A percentile compares a stretch with the other conserved stretches of the same genome.
These are phyloP conservation scores for Pleuronectes platessa DNA, from an alignment of 2,113 vertebrate species.

Conservation along the genomic window DNA sequence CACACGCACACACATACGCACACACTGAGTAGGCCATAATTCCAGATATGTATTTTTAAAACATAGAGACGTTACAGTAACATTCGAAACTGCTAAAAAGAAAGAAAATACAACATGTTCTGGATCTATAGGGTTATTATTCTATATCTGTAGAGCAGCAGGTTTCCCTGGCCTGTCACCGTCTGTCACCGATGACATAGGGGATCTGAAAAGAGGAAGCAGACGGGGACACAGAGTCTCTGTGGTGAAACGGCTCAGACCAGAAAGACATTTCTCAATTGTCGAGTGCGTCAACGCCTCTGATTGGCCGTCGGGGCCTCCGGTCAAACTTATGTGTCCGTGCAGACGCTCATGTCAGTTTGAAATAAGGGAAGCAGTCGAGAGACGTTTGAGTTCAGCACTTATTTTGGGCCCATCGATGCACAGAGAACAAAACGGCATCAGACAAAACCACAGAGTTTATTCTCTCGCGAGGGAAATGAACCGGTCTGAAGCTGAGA, in stretches of 20 bases:
- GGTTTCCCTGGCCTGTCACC: not conserved
- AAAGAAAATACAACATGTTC: too few relatives aligned
- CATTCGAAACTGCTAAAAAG: too few relatives aligned
- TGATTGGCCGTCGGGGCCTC: not conserved
- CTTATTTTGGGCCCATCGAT: not conserved
- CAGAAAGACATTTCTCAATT: slow-evolving; percentile 36
- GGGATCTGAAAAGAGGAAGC: slow-evolving; percentile 54
- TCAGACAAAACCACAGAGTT: not conserved
- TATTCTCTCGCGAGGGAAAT: not conserved
- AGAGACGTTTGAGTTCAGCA: not conserved
- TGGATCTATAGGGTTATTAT: too few relatives aligned
- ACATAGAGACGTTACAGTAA: too few relatives aligned
- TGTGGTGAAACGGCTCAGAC: slow-evolving; percentile 46
- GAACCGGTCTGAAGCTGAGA: not conserved
- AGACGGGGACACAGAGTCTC: slow-evolving; percentile 8
- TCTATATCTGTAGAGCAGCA: too few relatives aligned
- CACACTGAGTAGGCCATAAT: too few relatives aligned
- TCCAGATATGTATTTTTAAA: too few relatives aligned
- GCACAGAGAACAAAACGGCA: slow-evolving; percentile 1
- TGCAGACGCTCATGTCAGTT: slow-evolving; percentile 13
- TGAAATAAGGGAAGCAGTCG: slow-evolving; percentile 26
- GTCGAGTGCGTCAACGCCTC: slow-evolving; percentile 15
- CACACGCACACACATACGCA: too few relatives aligned
- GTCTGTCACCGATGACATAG: not conserved
- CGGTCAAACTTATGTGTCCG: not conserved